phyloP scores from a whole-genome alignment of 2,113 vertebrate genomes.

The Nothocercus julius region DNA sequence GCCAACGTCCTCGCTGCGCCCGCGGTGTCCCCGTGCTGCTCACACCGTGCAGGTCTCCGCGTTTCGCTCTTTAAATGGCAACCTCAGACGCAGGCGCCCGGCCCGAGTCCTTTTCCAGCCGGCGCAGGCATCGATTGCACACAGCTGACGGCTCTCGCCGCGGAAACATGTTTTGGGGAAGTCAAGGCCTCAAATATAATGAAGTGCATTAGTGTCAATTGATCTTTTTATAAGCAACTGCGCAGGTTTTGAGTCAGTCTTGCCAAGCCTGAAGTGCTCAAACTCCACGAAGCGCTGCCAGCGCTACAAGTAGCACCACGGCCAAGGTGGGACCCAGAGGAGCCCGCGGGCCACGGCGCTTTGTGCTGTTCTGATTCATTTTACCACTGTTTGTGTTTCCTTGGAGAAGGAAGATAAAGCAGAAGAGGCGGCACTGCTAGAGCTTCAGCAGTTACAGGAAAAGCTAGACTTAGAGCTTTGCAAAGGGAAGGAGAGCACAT shows the following conservation, averaged over 20 bases:
- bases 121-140: accelerated
- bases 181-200: not conserved
- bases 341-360: too few species aligned
- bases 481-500: not conserved
- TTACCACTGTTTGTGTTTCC: not conserved
- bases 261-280: accelerated
- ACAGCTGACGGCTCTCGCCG: not conserved
- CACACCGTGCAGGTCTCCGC: not conserved
- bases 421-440: not conserved
- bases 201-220: not conserved
- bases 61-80: not conserved
- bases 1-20: not conserved
- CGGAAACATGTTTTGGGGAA: not conserved
- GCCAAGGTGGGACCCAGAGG: too few species aligned
- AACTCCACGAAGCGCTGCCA: not conserved
- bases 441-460: not conserved
- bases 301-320: too few species aligned
- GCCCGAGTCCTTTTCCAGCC: not conserved
- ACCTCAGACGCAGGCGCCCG: accelerated
- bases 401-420: not conserved
- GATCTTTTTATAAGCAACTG: not conserved
- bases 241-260: accelerated
- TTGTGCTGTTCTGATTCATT: too few species aligned
- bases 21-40: not conserved
- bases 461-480: not conserved